Evolutionary conservation across 2,888 invertebrate species (phyloP).

Genomic region (Papilio gigon): DNA sequence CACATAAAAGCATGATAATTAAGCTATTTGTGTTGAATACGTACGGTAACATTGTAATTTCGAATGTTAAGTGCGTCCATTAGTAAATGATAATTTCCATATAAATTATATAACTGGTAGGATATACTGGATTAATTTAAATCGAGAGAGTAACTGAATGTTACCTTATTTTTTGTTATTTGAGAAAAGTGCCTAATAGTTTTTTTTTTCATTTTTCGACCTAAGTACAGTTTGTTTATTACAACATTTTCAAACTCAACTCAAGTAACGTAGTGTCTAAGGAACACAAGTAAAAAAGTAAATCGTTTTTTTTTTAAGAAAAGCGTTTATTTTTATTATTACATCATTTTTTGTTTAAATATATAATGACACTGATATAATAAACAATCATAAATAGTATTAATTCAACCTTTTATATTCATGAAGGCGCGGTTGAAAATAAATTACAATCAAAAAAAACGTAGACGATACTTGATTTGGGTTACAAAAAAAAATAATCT

Average conservation of each 20-base stretch:
- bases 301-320: neutral
- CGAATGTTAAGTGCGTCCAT: neutral
- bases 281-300: neutral
- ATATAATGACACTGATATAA: slow-evolving; percentile 33
- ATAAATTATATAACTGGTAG: neutral
- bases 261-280: neutral
- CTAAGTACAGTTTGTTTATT: neutral
- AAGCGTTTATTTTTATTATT: neutral
- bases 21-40: neutral
- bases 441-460: slow-evolving; percentile 24
- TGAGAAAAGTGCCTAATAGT: too few relatives aligned
- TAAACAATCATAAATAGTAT: slow-evolving; percentile 26
- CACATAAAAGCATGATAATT: neutral
- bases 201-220: too few relatives aligned
- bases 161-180: too few relatives aligned
- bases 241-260: neutral
- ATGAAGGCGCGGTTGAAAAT: slow-evolving; percentile 15
- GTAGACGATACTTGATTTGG: slow-evolving; percentile 27
- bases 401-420: slow-evolving; percentile 29
- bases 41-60: neutral
- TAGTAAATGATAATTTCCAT: neutral
- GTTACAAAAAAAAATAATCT: slow-evolving; percentile 49
- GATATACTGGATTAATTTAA: neutral
- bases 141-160: neutral
- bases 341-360: neutral